Evolutionary conservation across 2,888 invertebrate species (phyloP).

Genomic region (Tetanocera ferruginea): DNA sequence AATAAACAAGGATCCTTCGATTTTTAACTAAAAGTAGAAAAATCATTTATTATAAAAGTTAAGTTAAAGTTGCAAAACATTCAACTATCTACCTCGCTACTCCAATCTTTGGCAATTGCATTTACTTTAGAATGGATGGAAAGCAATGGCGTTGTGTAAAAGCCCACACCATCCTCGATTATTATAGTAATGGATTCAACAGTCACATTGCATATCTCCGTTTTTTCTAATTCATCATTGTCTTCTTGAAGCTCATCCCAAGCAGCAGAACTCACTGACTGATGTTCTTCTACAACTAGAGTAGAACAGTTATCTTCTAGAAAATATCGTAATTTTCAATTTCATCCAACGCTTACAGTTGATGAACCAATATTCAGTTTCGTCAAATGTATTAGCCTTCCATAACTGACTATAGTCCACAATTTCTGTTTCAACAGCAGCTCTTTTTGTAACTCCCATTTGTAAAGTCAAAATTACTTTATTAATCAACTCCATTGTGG

Average conservation of each 20-base stretch:
- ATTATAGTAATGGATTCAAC: conserved; percentile 84
- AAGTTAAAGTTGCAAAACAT: too few relatives aligned
- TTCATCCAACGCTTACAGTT: conserved; percentile 72
- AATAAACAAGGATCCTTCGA: conserved; percentile 75
- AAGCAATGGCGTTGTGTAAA: conserved; percentile 90
- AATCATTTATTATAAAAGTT: too few relatives aligned
- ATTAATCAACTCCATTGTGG: conserved; percentile 87
- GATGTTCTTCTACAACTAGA: conserved; percentile 69
- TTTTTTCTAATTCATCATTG: conserved; percentile 52
- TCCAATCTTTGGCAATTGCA: conserved; percentile 88
- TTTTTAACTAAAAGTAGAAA: conserved; percentile 48
- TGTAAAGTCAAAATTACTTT: conserved; percentile 79
- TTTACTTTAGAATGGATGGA: conserved; percentile 86
- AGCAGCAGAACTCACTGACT: conserved; percentile 47
- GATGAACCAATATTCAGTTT: conserved; percentile 86
- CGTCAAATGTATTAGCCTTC: conserved; percentile 77
- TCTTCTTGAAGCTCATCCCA: conserved; percentile 48
- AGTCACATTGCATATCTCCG: conserved; percentile 81
- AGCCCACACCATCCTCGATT: conserved; percentile 90
- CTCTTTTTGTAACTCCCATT: conserved; percentile 66
- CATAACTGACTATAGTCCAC: conserved; percentile 75
- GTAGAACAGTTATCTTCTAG: not conserved
- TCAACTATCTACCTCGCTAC: conserved; percentile 60
- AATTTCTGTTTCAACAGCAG: conserved; percentile 66
- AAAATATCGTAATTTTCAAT: not conserved